Conservation (phyloP, 2,113 vertebrate species). For the Grantiella picta region DNA sequence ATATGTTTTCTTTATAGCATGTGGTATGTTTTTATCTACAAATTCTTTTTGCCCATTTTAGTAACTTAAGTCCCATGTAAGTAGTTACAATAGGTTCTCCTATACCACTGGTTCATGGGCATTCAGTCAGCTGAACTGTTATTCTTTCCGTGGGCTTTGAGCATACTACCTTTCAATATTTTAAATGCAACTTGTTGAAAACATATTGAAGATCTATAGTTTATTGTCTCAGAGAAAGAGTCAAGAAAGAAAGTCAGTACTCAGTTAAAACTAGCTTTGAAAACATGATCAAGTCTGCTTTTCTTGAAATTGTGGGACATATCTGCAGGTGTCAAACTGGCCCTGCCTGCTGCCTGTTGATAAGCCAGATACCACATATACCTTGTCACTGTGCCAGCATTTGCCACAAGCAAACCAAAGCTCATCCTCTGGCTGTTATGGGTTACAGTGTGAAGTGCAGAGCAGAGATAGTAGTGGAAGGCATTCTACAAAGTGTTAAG, state of each 20-base stretch:
- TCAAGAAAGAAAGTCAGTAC: too few relatives aligned
- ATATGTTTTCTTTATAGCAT: background rate
- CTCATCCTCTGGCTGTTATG: background rate
- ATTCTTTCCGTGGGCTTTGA: background rate
- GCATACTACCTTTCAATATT: background rate
- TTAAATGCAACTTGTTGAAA: background rate
- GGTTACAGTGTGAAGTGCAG: background rate
- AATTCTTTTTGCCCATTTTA: background rate
- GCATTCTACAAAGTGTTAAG: conserved; percentile 3
- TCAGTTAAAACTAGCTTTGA: background rate
- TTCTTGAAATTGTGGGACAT: background rate
- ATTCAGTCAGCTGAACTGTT: background rate
- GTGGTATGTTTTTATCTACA: background rate
- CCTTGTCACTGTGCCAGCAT: background rate
- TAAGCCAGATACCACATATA: background rate
- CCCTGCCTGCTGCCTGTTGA: background rate
- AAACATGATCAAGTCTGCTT: background rate
- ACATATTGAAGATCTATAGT: background rate
- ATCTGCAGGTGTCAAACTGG: background rate
- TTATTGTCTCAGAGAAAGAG: background rate
- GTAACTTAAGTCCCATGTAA: background rate
- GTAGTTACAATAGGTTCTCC: background rate
- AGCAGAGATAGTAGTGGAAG: background rate
- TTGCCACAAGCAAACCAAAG: background rate
- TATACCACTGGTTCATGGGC: background rate